Percentiles rank a stretch among this genome's conserved stretches.
phyloP scores from a whole-genome alignment of 2,113 vertebrate species.

The Prochilodus magdalenae region DNA sequence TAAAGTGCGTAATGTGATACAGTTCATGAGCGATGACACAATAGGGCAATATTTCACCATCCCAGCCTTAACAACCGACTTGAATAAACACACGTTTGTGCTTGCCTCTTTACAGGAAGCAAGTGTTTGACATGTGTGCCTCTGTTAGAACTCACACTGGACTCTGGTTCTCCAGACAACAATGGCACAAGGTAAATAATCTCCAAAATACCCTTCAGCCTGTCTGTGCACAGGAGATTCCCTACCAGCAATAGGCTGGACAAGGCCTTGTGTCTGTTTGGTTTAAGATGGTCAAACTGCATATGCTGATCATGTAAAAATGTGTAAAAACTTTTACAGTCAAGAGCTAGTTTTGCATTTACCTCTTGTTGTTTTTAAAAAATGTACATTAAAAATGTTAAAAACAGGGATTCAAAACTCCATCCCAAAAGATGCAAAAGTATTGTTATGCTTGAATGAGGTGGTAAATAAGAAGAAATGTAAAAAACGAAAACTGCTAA shows the following conservation, averaged over 20 bases:
- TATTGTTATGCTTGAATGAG: too few relatives aligned
- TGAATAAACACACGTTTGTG: constrained; percentile 32
- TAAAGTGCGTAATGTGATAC: constrained; percentile 38
- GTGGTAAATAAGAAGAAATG: too few relatives aligned
- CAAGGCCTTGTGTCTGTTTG: not conserved
- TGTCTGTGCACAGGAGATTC: constrained; percentile 20
- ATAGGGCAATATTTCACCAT: constrained; percentile 44
- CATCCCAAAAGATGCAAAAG: too few relatives aligned
- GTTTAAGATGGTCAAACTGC: not conserved
- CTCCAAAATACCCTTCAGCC: not conserved
- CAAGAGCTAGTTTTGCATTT: too few relatives aligned
- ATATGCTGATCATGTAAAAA: too few relatives aligned
- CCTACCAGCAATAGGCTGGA: not conserved
- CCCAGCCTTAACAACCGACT: constrained; percentile 14
- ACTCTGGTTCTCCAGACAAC: constrained; percentile 7
- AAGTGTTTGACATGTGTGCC: constrained; percentile 30
- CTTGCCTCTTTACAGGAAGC: constrained; percentile 44
- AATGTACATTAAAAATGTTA: too few relatives aligned
- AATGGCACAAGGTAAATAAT: constrained; percentile 19
- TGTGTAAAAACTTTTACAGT: too few relatives aligned
- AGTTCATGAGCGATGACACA: constrained; percentile 13
- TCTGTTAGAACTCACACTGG: not conserved
- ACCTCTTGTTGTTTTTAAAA: too few relatives aligned
- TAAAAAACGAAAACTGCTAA: too few relatives aligned
- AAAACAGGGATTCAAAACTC: too few relatives aligned